Base-by-base conservation (phyloP, 2,113 vertebrate species). In the Mesoclemmys tuberculata region DNA sequence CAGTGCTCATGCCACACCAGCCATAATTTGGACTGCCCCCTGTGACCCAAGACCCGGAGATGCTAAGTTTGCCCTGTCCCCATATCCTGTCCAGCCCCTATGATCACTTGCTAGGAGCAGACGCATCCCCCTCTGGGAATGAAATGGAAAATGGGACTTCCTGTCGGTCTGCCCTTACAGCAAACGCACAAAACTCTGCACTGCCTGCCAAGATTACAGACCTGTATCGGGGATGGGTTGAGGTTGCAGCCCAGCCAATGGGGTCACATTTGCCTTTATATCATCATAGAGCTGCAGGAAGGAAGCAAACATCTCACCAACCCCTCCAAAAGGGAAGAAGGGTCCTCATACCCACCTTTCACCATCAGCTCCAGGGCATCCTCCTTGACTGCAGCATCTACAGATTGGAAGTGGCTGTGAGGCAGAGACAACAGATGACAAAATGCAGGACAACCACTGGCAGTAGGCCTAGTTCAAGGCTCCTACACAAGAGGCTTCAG, bases 281-380 rank as follows among this genome's bases (percentile, higher is more conserved):
- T 98, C 98, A 98, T 98, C 98, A 98, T 0, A 1, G 95, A 97
- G 91, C 98, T 95, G 90, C 93, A 1, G 22, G n/a, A 21, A 11
- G 31, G 85, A 18, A 92, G 12, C 21, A 88, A 93, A 11, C 3
- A 19, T 22, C 6, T 58, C 81, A 56, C 55, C 1, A 3, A 8
- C 14, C 49, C 35, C 81, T 4, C 54, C 10, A 10, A 21, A 11
- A n/a, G 26, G 6, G 3, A 49, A 21, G 8, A 8, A 48, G 46
- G 46, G 16, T 38, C n/a, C 26, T 1, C 38, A 27, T 26, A 96
- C 94, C 71, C 89, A 99, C 99, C 99, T 97, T 98, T 98, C 51
- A 98, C 88, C 82, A 99, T 98, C 90, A 99, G 96, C 88, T 99
- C 99, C 95, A 99, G 96, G 6, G 98, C 94, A 68, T 99, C 99